These are phyloP conservation scores for Dyspetes luteomarginatus DNA, from an alignment of 2,888 invertebrate genomes.

Conservation along the genomic window DNA sequence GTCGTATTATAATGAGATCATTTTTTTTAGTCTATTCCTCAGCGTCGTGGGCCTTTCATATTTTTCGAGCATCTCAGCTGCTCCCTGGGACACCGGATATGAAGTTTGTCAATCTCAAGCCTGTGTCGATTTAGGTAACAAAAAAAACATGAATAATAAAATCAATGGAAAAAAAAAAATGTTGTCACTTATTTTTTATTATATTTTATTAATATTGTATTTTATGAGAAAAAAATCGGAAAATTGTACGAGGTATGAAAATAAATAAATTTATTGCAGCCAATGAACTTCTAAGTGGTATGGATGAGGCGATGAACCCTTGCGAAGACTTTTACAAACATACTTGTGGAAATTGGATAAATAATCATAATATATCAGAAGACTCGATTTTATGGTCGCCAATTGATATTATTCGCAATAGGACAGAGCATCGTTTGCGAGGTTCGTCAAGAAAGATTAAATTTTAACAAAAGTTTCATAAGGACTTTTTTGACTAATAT, in stretches of 20 bases:
- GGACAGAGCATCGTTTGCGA: conserved; percentile 25
- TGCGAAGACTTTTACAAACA: conserved; percentile 82
- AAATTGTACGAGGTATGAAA: background rate
- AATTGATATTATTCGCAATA: conserved; percentile 15
- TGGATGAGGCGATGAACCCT: conserved; percentile 79
- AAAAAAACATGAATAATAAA: background rate
- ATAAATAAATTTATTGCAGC: conserved; percentile 28
- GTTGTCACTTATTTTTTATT: no score
- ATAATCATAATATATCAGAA: background rate
- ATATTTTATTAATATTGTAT: background rate
- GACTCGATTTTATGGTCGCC: background rate
- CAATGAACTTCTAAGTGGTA: conserved; percentile 62
- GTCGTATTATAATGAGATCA: background rate
- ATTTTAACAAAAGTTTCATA: background rate
- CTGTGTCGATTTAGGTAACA: conserved; percentile 5
- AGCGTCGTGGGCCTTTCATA: background rate
- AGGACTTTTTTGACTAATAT: background rate
- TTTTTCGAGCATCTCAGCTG: background rate
- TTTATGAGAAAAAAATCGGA: background rate
- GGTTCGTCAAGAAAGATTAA: conserved; percentile 14
- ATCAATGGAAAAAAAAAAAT: background rate
- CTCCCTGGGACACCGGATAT: background rate
- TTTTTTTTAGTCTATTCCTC: background rate
- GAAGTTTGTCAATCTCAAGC: conserved; percentile 11
- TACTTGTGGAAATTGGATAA: conserved; percentile 76